Base-by-base conservation (phyloP, 1,140 invertebrate species). In the Diploscapter pachys region DNA sequence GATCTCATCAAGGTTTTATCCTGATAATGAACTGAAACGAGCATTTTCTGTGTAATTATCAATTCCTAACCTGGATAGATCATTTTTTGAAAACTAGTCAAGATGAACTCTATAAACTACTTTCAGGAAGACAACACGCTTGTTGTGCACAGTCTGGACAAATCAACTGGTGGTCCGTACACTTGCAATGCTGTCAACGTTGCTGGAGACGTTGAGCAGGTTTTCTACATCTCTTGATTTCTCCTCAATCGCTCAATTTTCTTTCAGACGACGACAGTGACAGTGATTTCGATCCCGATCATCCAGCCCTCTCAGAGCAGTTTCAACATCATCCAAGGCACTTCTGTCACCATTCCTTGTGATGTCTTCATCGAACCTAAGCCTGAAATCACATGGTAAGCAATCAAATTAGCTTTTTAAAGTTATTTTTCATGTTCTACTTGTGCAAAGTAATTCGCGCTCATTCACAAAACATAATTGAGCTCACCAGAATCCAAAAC, bases 111-210 rank as follows among this genome's bases (percentile, higher is more conserved):
- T 31, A 31, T 31, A 31, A 31, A 31, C 31, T 31, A 52, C 74
- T 71, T 79, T 83, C 63, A 87, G 86, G 8, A 78, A 48, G 86
- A 87, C 78, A 86, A 87, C 2, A 86, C 83, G 57, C 78, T 89
- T 11, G 84, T 87, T 59, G 87, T 89, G 13, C 84, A 83, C 72
- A 84, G 84, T 54, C 82, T 85, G 53, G 81, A 84, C 48, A 74
- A 84, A 8, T 69, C 78, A 2, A 86, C 88, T 77, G 84, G 85
- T 48, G 87, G 86, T 5, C 76, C 76, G 5, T 88, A 87, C 71
- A 78, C 80, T 5, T 88, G 87, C 74, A 82, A 77, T n/a, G 86
- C 86, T 3, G 76, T 79, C 11, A 87, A 87, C 71, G 68, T 80
- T 53, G 85, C 83, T 50, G 86, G 86, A 50, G 80, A 81, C 55